Percentiles rank a stretch among this genome's conserved stretches.
Evolutionary conservation across 1,140 invertebrate genomes (phyloP).

Genomic region (Choristoneura fumiferana): DNA sequence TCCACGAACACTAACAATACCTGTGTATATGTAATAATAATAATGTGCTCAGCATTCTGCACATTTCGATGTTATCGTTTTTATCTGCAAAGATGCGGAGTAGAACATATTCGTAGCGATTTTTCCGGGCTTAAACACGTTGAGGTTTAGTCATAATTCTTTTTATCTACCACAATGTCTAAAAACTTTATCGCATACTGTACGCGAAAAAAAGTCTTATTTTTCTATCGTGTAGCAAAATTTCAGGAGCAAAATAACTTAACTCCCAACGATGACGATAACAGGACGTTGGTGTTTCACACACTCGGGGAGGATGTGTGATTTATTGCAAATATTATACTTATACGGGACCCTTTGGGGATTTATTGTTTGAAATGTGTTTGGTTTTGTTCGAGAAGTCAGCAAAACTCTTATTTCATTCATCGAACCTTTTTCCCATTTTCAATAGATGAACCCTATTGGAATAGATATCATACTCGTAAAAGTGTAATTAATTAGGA

Average conservation of each 20-base stretch:
- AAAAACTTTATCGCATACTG: constrained; percentile 10
- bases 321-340: constrained; percentile 18
- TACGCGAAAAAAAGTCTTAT: constrained; percentile 9
- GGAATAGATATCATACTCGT: constrained; percentile 7
- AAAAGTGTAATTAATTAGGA: constrained; percentile 2
- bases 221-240: constrained; percentile 8
- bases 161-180: constrained; percentile 11
- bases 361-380: constrained; percentile 17
- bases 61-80: no score
- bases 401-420: not conserved
- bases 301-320: constrained; percentile 13
- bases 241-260: constrained; percentile 7
- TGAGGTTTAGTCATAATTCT: constrained; percentile 11
- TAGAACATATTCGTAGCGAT: not conserved
- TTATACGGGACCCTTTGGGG: constrained; percentile 16
- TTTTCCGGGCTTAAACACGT: not conserved
- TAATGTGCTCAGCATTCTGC: no score
- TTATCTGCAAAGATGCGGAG: not conserved
- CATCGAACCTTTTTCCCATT: not conserved
- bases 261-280: constrained; percentile 16
- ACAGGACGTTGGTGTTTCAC: constrained; percentile 15
- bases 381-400: not conserved
- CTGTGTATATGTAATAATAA: no score
- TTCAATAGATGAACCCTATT: constrained; percentile 1
- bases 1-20: no score